These are phyloP conservation scores for Dryobota labecula DNA, from an alignment of 2,888 invertebrate species.

Conservation along the genomic window DNA sequence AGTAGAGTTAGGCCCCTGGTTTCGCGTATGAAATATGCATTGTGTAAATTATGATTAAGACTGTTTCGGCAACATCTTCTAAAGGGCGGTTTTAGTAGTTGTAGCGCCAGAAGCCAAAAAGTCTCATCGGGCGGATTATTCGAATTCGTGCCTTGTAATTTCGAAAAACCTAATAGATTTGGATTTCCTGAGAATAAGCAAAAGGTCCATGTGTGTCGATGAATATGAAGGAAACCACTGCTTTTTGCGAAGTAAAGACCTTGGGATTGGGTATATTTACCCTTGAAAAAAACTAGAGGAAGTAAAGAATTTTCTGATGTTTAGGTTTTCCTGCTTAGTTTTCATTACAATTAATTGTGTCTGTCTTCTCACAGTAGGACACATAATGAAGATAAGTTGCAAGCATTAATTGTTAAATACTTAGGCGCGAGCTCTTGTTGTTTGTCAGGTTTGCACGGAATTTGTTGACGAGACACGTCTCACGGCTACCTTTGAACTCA, in stretches of 20 bases:
- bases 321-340: constrained; percentile 35
- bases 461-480: constrained; percentile 25
- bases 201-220: neutral
- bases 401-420: constrained; percentile 59
- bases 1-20: too few relatives aligned
- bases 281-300: constrained; percentile 10
- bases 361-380: constrained; percentile 37
- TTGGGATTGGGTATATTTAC: neutral
- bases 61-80: neutral
- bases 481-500: constrained; percentile 31
- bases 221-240: neutral
- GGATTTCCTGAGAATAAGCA: neutral
- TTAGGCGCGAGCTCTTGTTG: constrained; percentile 45
- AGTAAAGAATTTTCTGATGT: constrained; percentile 10
- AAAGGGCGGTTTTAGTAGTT: neutral
- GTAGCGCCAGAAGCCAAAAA: too few relatives aligned
- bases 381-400: constrained; percentile 60
- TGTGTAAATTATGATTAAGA: neutral
- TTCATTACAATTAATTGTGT: constrained; percentile 58
- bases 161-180: neutral
- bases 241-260: neutral
- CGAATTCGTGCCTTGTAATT: neutral
- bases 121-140: neutral
- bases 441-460: constrained; percentile 43
- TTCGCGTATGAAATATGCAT: neutral